These are phyloP conservation scores for Leptinotarsa juncta DNA, from an alignment of 2,888 invertebrate species.

Conservation along the genomic window DNA sequence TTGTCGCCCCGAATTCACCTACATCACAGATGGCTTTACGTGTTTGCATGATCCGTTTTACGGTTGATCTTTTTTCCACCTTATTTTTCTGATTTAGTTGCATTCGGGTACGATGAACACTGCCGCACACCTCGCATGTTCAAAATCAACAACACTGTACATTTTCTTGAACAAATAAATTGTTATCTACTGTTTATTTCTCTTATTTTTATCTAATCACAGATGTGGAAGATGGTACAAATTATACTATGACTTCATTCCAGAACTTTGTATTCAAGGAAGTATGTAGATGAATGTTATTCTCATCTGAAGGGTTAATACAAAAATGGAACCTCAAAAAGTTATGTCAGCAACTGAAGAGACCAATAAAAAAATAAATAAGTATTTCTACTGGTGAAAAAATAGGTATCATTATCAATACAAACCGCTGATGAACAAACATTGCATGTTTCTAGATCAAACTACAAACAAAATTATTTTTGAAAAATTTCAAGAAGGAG, in stretches of 20 bases:
- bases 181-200: conserved; percentile 60
- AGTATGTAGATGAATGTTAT: conserved; percentile 17
- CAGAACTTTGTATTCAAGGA: conserved; percentile 52
- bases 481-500: too few species aligned
- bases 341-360: not conserved
- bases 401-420: too few species aligned
- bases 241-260: conserved; percentile 57
- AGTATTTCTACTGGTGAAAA: too few species aligned
- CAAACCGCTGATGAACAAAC: too few species aligned
- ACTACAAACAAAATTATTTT: too few species aligned
- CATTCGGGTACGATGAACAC: conserved; percentile 52
- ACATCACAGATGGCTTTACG: conserved; percentile 59
- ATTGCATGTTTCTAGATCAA: too few species aligned
- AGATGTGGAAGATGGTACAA: conserved; percentile 3
- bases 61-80: conserved; percentile 18
- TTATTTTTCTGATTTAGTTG: conserved; percentile 40
- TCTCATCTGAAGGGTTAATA: not conserved
- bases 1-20: conserved; percentile 48
- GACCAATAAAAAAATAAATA: too few species aligned
- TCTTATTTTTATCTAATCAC: conserved; percentile 17
- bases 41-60: conserved; percentile 52
- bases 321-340: not conserved
- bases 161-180: conserved; percentile 54
- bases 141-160: conserved; percentile 50
- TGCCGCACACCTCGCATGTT: conserved; percentile 60